These are phyloP conservation scores for Phalacrocorax brasilianus DNA, from an alignment of 2,113 vertebrate genomes.

Conservation along the genomic window DNA sequence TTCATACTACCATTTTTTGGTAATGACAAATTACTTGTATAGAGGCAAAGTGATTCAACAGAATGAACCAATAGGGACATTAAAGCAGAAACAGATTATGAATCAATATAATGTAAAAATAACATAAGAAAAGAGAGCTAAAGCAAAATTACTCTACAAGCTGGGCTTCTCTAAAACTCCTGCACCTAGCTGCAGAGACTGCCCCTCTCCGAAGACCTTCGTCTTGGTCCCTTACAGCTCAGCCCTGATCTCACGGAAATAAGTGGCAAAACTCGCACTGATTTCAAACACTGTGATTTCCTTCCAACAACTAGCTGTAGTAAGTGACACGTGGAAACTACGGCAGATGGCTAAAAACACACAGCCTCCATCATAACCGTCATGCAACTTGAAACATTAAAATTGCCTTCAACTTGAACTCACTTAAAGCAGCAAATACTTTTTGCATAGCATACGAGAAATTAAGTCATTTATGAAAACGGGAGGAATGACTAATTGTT, in stretches of 20 bases:
- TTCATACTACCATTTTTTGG: background rate
- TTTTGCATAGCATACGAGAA: background rate
- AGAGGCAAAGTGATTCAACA: background rate
- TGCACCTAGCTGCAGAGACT: background rate
- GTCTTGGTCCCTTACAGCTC: background rate
- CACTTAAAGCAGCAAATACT: background rate
- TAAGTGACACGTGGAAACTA: background rate
- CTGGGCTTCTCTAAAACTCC: background rate
- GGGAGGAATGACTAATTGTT: background rate
- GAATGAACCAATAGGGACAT: background rate
- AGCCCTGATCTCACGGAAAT: background rate
- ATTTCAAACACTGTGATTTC: background rate
- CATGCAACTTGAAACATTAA: background rate
- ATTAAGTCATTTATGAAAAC: background rate
- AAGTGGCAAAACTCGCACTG: background rate
- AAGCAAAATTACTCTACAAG: background rate
- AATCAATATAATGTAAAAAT: background rate
- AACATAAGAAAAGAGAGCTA: background rate
- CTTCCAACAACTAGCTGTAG: background rate
- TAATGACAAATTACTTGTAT: background rate
- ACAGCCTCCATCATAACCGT: background rate
- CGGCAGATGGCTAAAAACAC: background rate
- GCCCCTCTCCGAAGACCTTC: background rate
- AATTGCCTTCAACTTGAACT: background rate
- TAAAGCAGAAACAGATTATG: background rate